Base-by-base conservation (phyloP, 1,140 invertebrate species). In the Zaprionus africanus region DNA sequence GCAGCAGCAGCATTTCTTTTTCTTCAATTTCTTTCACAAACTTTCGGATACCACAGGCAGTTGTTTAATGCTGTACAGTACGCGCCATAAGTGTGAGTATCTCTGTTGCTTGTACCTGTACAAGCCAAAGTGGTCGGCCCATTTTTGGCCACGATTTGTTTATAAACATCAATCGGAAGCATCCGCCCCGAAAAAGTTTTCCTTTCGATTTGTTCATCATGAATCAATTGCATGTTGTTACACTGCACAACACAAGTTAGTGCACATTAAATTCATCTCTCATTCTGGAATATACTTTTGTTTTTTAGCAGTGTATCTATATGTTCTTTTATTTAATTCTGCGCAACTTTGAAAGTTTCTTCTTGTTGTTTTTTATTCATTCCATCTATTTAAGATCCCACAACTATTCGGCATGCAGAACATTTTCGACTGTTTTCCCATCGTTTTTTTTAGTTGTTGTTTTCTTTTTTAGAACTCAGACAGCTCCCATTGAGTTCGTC, bases 51-150 rank as follows among this genome's bases (percentile, higher is more conserved):
- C 56, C 51, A 77, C 63, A 24, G 34, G 62, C n/a, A 62, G 65
- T 51, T 71, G 61, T 49, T 65, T 61, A 83, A 88, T 88, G 84
- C 43, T 28, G 6, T 72, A 90, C 81, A 90, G 84, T 88, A 79
- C 85, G 81, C 75, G 65, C 54, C 51, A 73, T 70, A 84, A 84
- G 85, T 90, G 84, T 88, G 78, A 88, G 84, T 88, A 77, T 69
- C 41, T 66, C 19, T 76, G 61, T 68, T 46, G 76, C 51, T 49
- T 19, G 41, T 36, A 58, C 34, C 28, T 54, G n/a, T 46, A 46
- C n/a, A 24, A 41, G 0, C 43, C 38, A n/a, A 17, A n/a, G n/a
- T 69, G 53, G 13, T 38, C 46, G 67, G 73, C 60, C 60, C 34
- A 51, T 65, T 62, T 65, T 38, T 31, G 38, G 53, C 17, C 34